Conservation (phyloP, 2,888 invertebrate genomes). For the Oligia fasciuncula region DNA sequence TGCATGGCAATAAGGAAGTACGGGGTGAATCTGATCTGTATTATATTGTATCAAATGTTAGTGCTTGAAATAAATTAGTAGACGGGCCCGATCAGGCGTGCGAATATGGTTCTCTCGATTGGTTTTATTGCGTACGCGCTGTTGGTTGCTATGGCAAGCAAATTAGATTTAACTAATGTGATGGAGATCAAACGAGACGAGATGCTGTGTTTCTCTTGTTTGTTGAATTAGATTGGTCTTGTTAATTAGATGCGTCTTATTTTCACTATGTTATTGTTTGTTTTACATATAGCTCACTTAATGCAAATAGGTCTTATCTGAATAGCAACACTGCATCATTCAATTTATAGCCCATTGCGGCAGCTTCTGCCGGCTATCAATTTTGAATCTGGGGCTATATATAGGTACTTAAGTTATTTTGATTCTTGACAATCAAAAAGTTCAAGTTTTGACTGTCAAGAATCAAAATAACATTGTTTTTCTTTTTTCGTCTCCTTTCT, state of each 20-base stretch:
- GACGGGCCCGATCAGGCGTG: conserved; percentile 72
- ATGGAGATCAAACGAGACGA: conserved; percentile 52
- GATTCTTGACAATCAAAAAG: neutral
- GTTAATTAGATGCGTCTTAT: conserved; percentile 37
- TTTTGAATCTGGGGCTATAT: neutral
- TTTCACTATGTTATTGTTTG: conserved; percentile 8
- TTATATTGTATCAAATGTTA: conserved; percentile 70
- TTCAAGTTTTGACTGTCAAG: neutral
- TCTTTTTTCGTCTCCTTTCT: neutral
- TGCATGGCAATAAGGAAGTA: conserved; percentile 76
- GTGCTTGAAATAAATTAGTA: conserved; percentile 68
- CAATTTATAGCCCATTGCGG: neutral
- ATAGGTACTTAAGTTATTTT: no score
- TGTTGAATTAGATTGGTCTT: conserved; percentile 24
- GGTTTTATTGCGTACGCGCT: conserved; percentile 66
- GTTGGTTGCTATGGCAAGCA: conserved; percentile 36
- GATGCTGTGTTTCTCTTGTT: conserved; percentile 28
- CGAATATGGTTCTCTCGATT: conserved; percentile 73
- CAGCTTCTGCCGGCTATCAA: neutral
- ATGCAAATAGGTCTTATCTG: neutral
- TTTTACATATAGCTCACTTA: conserved; percentile 6
- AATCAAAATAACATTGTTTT: neutral
- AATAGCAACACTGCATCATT: neutral
- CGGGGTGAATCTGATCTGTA: conserved; percentile 65
- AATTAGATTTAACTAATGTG: conserved; percentile 60